These are phyloP conservation scores for Sminthurinus aureus DNA, from an alignment of 2,888 invertebrate genomes.

Conservation along the genomic window DNA sequence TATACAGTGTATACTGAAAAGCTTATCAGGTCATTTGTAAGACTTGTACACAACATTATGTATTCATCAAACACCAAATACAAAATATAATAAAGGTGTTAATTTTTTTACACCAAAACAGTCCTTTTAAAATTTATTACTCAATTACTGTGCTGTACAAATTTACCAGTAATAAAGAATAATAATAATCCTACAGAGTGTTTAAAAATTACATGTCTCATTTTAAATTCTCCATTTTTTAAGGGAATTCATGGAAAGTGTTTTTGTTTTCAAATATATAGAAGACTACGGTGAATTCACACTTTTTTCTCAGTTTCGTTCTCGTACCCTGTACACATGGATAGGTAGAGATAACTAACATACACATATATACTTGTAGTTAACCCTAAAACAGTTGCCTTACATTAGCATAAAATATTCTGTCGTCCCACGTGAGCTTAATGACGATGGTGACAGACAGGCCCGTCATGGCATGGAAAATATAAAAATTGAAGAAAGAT, in stretches of 20 bases:
- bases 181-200: no score
- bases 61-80: neutral
- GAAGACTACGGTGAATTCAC: no score
- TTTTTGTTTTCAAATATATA: neutral
- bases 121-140: neutral
- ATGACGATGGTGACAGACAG: neutral
- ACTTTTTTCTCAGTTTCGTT: no score
- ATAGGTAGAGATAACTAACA: no score
- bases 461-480: neutral
- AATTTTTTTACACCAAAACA: neutral
- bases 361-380: no score
- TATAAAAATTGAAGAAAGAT: neutral
- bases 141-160: constrained; percentile 3
- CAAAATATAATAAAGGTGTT: neutral
- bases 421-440: neutral
- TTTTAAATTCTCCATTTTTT: neutral
- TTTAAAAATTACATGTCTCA: neutral
- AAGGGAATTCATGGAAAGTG: neutral
- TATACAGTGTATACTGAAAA: no score
- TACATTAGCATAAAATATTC: neutral
- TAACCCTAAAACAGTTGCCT: no score
- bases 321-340: no score
- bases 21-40: neutral
- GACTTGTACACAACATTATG: neutral
- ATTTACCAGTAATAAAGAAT: neutral